Base-by-base conservation (phyloP, 2,797 vertebrate species). In the Octomys mimax region DNA sequence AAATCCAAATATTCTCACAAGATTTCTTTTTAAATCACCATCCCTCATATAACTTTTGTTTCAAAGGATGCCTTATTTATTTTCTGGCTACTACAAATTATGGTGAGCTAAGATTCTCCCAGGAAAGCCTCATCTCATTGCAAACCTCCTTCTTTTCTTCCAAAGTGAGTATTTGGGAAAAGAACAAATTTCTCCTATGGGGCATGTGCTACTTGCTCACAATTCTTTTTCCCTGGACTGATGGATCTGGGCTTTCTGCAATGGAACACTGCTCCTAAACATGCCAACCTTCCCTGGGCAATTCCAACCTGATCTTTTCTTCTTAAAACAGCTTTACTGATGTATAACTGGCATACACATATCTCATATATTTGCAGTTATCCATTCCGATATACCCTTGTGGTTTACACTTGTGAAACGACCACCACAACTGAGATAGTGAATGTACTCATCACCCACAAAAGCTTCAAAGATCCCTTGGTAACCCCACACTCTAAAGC, bases 41-140 rank as follows among this genome's bases (percentile, higher is more conserved):
- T 33, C 14, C 31, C 14, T 59, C 7, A 0, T 75, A 7, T 54
- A 82, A 83, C n/a, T 80, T 93, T 71, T 70, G 70, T 91, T 82
- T 87, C 70, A 89, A 73, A 96, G 39, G 22, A 78, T 73, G 42
- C 6, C n/a, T 10, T 71, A 16, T 82, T 91, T 82, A 49, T 68
- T 71, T 89, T 89, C 26, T 73, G 92, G 78, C 68, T 86, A 54
- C 62, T 78, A 62, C 62, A 81, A 80, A 75, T 84, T 68, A 61
- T 82, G 79, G 77, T 70, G 75, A 66, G 73, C 79, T 91, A 68
- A 5, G 28, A 22, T 2, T 46, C 96, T 96, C 89, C 92, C 46
- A 83, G 82, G 82, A 71, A 88, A 18, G 82, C 64, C 87, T 95
- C 90, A 57, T 26, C 84, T 80, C 52, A 70, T 57, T 83, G 42